Percentiles rank a stretch among this genome's conserved stretches.
Conservation (phyloP, 2,797 vertebrate species). For the Urocyon cinereoargenteus region DNA sequence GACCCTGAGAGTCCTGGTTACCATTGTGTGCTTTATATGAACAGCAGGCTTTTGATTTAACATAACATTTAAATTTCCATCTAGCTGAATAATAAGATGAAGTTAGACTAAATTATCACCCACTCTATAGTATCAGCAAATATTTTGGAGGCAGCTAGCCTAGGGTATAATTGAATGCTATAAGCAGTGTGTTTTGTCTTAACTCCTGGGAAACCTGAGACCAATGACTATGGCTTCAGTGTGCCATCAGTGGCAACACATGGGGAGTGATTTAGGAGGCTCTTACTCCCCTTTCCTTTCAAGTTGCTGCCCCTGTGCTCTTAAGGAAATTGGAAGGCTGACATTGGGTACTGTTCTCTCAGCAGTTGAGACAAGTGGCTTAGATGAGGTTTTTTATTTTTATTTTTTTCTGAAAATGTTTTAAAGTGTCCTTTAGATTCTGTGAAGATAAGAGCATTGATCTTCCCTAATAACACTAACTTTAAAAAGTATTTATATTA, state of each 20-base stretch:
- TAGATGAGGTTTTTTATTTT: background rate
- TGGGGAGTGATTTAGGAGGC: background rate
- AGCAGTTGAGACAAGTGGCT: background rate
- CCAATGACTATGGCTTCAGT: background rate
- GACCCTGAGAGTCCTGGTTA: background rate
- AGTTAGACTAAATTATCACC: background rate
- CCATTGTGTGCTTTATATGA: background rate
- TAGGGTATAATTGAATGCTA: background rate
- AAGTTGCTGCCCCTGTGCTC: background rate
- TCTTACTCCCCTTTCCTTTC: background rate
- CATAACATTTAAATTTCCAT: conserved; percentile 29
- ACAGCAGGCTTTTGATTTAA: conserved; percentile 29
- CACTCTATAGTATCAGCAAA: background rate
- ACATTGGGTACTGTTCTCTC: background rate
- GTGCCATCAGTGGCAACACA: too few species aligned
- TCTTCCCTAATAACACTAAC: conserved; percentile 10
- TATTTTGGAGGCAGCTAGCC: conserved; percentile 16
- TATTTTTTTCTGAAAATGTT: conserved; percentile 36
- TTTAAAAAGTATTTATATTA: conserved; percentile 35
- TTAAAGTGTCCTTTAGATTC: conserved; percentile 31
- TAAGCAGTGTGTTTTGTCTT: background rate
- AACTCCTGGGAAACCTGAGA: background rate
- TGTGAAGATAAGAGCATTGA: conserved; percentile 32
- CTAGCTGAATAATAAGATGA: background rate
- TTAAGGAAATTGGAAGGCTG: background rate